Conservation (phyloP, 2,888 invertebrate genomes). For the Griposia aprilina region DNA sequence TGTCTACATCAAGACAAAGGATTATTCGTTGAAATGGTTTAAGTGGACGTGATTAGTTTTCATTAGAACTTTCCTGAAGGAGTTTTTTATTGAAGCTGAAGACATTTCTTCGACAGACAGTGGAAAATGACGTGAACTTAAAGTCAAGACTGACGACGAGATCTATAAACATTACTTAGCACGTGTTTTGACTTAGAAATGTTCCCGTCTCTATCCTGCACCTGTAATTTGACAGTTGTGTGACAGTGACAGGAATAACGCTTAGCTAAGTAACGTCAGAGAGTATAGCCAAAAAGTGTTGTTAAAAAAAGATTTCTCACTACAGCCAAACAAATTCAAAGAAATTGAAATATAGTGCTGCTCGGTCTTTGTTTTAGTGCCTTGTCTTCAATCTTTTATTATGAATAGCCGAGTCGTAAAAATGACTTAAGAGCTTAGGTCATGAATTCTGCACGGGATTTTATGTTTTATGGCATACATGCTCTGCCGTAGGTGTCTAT, state of each 20-base stretch:
- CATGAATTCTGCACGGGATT: slow-evolving; percentile 58
- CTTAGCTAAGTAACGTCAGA: neutral
- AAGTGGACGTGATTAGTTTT: neutral
- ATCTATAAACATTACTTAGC: neutral
- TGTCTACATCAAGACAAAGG: neutral
- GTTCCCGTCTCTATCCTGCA: too few relatives aligned
- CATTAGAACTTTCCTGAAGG: neutral
- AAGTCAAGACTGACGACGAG: neutral
- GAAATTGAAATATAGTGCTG: slow-evolving; percentile 46
- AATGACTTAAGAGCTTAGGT: slow-evolving; percentile 59
- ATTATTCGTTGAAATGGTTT: neutral
- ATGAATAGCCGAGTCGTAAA: slow-evolving; percentile 64
- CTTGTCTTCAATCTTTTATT: slow-evolving; percentile 63
- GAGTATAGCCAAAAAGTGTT: neutral
- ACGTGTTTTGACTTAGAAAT: neutral
- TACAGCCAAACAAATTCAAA: slow-evolving; percentile 30
- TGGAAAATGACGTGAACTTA: neutral
- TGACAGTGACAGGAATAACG: neutral
- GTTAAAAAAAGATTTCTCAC: neutral
- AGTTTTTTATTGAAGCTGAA: neutral
- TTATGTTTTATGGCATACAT: slow-evolving; percentile 50
- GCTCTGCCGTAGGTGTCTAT: slow-evolving; percentile 23
- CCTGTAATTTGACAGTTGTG: neutral
- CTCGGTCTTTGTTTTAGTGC: slow-evolving; percentile 55
- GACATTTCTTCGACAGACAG: neutral